phyloP scores from a whole-genome alignment of 1,140 invertebrate genomes.

The Cotesia chilonis region DNA sequence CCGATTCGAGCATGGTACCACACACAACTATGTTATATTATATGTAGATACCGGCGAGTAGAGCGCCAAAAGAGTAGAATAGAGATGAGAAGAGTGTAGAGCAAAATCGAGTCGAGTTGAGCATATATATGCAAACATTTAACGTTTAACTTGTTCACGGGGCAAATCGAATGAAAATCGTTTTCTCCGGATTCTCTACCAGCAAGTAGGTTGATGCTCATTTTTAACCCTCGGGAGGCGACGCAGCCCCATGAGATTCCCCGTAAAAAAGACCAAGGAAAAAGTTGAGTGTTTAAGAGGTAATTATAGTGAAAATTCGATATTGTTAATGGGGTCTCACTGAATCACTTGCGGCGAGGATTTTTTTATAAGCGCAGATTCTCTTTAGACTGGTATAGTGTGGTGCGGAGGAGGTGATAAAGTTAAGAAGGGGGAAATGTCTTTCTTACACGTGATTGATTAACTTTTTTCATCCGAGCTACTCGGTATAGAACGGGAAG shows the following conservation, averaged over 20 bases:
- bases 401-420: too few relatives aligned
- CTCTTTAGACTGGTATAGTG: not conserved
- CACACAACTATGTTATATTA: too few relatives aligned
- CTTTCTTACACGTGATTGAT: slow-evolving; percentile 60
- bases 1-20: too few relatives aligned
- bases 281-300: slow-evolving; percentile 36
- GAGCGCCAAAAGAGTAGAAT: too few relatives aligned
- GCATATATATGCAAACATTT: slow-evolving; percentile 51
- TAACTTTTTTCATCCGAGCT: slow-evolving; percentile 60
- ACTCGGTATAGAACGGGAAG: slow-evolving; percentile 38
- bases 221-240: slow-evolving; percentile 3
- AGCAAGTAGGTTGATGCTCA: slow-evolving; percentile 13
- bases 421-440: slow-evolving; percentile 26
- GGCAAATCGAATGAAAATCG: slow-evolving; percentile 60
- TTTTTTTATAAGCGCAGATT: slow-evolving; percentile 16
- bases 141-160: slow-evolving; percentile 56
- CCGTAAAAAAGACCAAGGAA: slow-evolving; percentile 6
- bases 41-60: too few relatives aligned
- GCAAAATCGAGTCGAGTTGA: too few relatives aligned
- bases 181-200: slow-evolving; percentile 30
- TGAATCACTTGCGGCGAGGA: not conserved
- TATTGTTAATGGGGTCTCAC: slow-evolving; percentile 22
- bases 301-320: slow-evolving; percentile 24
- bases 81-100: not conserved
- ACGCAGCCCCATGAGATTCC: not conserved